These are phyloP conservation scores for Brachionus plicatilis DNA, from an alignment of 1,140 invertebrate genomes.

Conservation along the genomic window DNA sequence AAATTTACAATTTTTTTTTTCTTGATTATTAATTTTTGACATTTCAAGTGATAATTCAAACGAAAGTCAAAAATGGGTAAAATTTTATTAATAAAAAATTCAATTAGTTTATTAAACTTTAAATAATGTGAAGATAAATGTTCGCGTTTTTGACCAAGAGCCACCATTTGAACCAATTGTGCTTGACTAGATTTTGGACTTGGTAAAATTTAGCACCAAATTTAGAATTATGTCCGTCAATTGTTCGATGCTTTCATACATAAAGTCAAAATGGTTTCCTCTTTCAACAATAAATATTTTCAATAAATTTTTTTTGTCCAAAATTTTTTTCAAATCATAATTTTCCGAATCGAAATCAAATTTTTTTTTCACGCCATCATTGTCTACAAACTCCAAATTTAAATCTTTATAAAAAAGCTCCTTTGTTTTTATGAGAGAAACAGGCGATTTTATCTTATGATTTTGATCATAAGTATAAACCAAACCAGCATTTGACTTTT, in stretches of 20 bases:
- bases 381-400: background rate
- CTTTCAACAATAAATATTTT: background rate
- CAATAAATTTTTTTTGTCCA: background rate
- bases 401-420: slow-evolving; percentile 16
- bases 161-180: slow-evolving; percentile 14
- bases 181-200: slow-evolving; percentile 26
- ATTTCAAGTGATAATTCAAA: background rate
- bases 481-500: slow-evolving; percentile 10
- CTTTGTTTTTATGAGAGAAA: background rate
- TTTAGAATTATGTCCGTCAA: background rate
- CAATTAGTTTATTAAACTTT: background rate
- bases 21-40: background rate
- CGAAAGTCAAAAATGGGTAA: slow-evolving; percentile 26
- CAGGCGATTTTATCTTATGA: background rate
- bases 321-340: slow-evolving; percentile 13
- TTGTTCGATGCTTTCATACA: background rate
- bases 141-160: slow-evolving; percentile 3
- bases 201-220: background rate
- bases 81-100: background rate
- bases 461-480: background rate
- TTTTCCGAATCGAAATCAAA: background rate
- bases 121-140: slow-evolving; percentile 6
- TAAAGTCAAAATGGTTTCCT: slow-evolving; percentile 19
- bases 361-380: background rate
- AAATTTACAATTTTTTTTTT: background rate